Evolutionary conservation across 1,140 invertebrate species (phyloP).

Genomic region (Contarinia nasturtii): DNA sequence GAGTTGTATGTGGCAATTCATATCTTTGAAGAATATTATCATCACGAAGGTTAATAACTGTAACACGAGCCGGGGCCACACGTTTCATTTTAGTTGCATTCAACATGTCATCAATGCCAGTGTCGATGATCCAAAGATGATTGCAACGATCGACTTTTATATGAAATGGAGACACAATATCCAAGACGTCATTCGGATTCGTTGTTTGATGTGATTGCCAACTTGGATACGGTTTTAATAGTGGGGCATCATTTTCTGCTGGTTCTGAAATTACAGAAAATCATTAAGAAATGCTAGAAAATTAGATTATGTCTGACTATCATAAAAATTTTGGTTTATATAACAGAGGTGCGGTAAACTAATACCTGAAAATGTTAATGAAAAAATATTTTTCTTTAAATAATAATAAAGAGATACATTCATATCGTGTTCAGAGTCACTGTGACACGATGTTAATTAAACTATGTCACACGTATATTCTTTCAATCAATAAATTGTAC

Average conservation of each 20-base stretch:
- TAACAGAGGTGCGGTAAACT: too few species aligned
- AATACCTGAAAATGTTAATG: too few species aligned
- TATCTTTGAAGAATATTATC: slow-evolving; percentile 43
- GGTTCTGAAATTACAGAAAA: slow-evolving; percentile 10
- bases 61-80: slow-evolving; percentile 33
- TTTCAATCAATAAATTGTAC: not conserved
- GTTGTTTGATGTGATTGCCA: slow-evolving; percentile 43
- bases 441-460: not conserved
- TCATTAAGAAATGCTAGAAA: not conserved
- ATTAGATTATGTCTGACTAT: too few species aligned
- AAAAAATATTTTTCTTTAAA: too few species aligned
- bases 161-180: slow-evolving; percentile 54
- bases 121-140: slow-evolving; percentile 57
- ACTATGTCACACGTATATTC: not conserved
- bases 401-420: too few species aligned
- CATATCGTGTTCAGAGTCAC: too few species aligned
- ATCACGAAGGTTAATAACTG: slow-evolving; percentile 53
- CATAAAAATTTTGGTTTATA: too few species aligned
- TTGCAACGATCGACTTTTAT: slow-evolving; percentile 50
- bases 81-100: slow-evolving; percentile 24
- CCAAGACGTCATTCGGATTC: slow-evolving; percentile 28
- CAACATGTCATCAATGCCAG: slow-evolving; percentile 40
- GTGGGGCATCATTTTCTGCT: slow-evolving; percentile 45
- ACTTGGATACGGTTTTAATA: slow-evolving; percentile 48
- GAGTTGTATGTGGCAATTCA: slow-evolving; percentile 35